A percentile compares a stretch with the other conserved stretches of the same genome.
Evolutionary conservation across 2,113 vertebrate genomes (phyloP).

Genomic region (Carollia perspicillata): DNA sequence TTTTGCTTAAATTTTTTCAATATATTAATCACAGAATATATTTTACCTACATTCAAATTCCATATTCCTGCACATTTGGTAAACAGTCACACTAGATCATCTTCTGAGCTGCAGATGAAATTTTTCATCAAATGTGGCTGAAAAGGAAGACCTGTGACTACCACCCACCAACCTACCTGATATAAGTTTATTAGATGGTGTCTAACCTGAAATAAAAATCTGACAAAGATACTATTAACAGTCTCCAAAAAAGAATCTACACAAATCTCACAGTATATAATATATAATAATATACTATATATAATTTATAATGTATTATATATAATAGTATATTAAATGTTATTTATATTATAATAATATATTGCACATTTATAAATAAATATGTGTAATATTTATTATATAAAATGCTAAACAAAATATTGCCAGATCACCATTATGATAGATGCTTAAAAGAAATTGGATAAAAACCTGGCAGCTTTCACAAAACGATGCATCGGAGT

Average conservation of each 20-base stretch:
- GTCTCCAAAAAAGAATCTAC: not conserved
- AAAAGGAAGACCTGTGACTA: not conserved
- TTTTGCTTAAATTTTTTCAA: not conserved
- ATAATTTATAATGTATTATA: too few relatives aligned
- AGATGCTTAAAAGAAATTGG: not conserved
- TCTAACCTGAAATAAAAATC: not conserved
- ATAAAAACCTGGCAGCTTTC: not conserved
- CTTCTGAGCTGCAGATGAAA: not conserved
- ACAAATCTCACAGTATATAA: too few relatives aligned
- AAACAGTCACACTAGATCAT: not conserved
- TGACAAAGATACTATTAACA: not conserved
- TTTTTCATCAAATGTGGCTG: not conserved
- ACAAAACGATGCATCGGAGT: not conserved
- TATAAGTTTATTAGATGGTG: not conserved
- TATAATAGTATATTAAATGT: too few relatives aligned
- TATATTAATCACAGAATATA: not conserved
- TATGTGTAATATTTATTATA: too few relatives aligned
- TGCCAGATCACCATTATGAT: not conserved
- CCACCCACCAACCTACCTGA: not conserved
- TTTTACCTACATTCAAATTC: not conserved
- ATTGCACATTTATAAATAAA: too few relatives aligned
- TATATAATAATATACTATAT: too few relatives aligned
- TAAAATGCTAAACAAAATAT: not conserved
- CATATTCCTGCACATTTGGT: not conserved
- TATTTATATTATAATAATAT: too few relatives aligned